Conservation (phyloP, 2,888 invertebrate species). For the Corythucha ciliata region DNA sequence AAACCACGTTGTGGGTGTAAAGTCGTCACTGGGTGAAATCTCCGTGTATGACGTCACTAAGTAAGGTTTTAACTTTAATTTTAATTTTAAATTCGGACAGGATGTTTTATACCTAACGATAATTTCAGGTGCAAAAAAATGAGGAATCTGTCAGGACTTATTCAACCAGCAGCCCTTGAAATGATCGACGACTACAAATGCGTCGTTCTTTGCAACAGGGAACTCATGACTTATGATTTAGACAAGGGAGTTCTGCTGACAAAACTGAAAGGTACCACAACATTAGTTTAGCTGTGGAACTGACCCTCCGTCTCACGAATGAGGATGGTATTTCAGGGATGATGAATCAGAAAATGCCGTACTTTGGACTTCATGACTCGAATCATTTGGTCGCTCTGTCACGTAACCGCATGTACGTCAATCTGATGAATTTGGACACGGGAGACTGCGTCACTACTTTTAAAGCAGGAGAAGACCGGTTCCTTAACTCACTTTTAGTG, state of each 20-base stretch:
- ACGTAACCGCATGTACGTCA: slow-evolving; percentile 55
- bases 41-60: slow-evolving; percentile 69
- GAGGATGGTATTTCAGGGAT: slow-evolving; percentile 61
- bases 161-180: slow-evolving; percentile 66
- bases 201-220: slow-evolving; percentile 70
- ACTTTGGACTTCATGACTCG: slow-evolving; percentile 71
- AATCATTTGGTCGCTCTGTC: slow-evolving; percentile 73
- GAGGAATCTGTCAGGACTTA: slow-evolving; percentile 60
- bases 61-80: slow-evolving; percentile 38
- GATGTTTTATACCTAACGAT: too few species aligned
- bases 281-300: too few species aligned
- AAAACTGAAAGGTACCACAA: slow-evolving; percentile 44
- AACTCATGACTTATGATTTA: slow-evolving; percentile 69
- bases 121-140: slow-evolving; percentile 54
- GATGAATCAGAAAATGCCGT: slow-evolving; percentile 90
- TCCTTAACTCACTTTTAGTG: slow-evolving; percentile 76
- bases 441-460: slow-evolving; percentile 77
- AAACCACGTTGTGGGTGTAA: slow-evolving; percentile 64
- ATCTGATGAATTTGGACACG: slow-evolving; percentile 45
- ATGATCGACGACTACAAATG: slow-evolving; percentile 67
- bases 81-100: background rate
- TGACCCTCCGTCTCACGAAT: background rate
- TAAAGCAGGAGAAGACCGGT: slow-evolving; percentile 83
- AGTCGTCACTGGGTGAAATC: slow-evolving; percentile 64
- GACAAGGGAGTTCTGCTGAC: slow-evolving; percentile 53